Percentiles rank a stretch among this genome's conserved stretches.
Evolutionary conservation across 2,888 invertebrate genomes (phyloP).

Genomic region (Stenotaenia linearis): DNA sequence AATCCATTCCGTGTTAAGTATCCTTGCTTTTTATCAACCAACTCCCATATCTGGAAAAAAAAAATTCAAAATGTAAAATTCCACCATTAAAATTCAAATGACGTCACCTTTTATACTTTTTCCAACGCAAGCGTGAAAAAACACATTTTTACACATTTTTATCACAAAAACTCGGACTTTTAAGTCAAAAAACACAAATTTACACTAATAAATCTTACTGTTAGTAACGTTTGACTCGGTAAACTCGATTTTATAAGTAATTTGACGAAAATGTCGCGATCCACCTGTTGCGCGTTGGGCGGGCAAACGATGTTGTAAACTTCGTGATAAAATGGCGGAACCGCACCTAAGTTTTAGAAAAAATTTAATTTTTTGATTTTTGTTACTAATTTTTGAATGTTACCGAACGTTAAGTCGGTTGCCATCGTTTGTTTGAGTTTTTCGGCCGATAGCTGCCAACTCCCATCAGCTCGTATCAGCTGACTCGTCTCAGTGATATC

Average conservation of each 20-base stretch:
- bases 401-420: not conserved
- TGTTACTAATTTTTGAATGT: not conserved
- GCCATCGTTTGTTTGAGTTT: not conserved
- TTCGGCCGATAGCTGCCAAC: not conserved
- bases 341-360: constrained; percentile 43
- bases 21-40: constrained; percentile 46
- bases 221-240: constrained; percentile 42
- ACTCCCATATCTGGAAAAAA: constrained; percentile 47
- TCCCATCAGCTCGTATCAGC: not conserved
- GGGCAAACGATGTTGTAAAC: constrained; percentile 49
- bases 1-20: constrained; percentile 46
- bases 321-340: constrained; percentile 48
- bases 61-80: not conserved
- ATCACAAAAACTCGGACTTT: too few relatives aligned
- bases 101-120: too few relatives aligned
- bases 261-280: constrained; percentile 47
- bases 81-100: too few relatives aligned
- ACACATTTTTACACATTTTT: too few relatives aligned
- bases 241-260: constrained; percentile 46
- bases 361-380: not conserved
- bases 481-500: not conserved
- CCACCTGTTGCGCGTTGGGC: constrained; percentile 46
- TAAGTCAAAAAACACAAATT: not conserved
- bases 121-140: too few relatives aligned
- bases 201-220: too few relatives aligned